Percentiles rank a stretch among this genome's conserved stretches.
Conservation (phyloP, 2,113 vertebrate genomes). For the Laterallus jamaicensis region DNA sequence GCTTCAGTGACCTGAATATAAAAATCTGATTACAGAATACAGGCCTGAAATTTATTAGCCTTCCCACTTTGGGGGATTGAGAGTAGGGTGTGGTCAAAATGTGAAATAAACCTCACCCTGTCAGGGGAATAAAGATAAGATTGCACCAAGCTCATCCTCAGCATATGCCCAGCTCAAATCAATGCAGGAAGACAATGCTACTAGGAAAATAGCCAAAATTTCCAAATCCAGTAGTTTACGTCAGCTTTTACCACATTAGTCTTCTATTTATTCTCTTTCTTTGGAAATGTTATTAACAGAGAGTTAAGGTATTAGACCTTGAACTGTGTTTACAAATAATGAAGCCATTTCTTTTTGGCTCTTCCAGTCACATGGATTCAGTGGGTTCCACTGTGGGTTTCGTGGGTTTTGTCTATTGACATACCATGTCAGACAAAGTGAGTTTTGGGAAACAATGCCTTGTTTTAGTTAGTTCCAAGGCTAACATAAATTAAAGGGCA, state of each 20-base stretch:
- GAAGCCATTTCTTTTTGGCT: background rate
- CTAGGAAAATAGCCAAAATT: background rate
- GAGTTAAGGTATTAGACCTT: background rate
- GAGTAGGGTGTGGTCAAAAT: background rate
- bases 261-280: background rate
- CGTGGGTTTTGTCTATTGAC: background rate
- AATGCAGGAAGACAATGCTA: background rate
- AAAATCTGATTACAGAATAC: background rate
- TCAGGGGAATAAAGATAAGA: background rate
- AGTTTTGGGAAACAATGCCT: background rate
- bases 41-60: background rate
- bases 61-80: background rate
- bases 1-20: background rate
- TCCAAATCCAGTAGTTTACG: background rate
- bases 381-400: background rate
- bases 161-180: background rate
- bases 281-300: background rate
- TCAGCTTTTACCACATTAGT: background rate
- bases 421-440: background rate
- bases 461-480: background rate
- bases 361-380: background rate
- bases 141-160: background rate
- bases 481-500: background rate
- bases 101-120: background rate
- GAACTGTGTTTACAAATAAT: background rate